Conservation (phyloP, 35 echinoderm and acorn worm genomes). For the Stichopus chloronotus region DNA sequence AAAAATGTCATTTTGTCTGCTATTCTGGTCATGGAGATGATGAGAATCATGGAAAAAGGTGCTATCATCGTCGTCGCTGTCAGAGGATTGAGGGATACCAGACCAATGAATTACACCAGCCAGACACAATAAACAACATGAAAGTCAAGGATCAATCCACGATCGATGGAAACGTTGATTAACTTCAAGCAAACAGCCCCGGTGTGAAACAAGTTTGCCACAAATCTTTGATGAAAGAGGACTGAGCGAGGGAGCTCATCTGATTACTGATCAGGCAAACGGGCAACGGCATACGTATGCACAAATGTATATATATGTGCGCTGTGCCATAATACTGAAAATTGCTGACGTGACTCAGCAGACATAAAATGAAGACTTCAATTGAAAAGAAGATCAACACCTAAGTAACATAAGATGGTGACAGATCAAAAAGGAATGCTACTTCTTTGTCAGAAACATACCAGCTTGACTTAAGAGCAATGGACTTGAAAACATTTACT, state of each 20-base stretch:
- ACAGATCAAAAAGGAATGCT: too few relatives aligned
- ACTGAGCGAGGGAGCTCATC: neutral
- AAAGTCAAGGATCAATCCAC: neutral
- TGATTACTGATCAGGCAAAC: neutral
- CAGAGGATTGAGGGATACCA: neutral
- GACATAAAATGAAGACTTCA: too few relatives aligned
- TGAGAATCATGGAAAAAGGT: neutral
- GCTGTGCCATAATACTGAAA: too few relatives aligned
- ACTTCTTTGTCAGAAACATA: too few relatives aligned
- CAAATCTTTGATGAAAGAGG: conserved; percentile 6
- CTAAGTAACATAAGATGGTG: too few relatives aligned
- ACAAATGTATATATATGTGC: too few relatives aligned
- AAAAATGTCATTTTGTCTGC: neutral
- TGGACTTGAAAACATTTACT: too few relatives aligned
- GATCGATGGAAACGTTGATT: conserved; percentile 15
- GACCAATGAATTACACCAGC: neutral
- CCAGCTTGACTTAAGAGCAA: too few relatives aligned
- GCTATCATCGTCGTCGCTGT: neutral
- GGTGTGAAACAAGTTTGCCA: neutral
- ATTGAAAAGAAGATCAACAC: too few relatives aligned
- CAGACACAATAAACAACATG: neutral
- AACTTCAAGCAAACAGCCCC: conserved; percentile 13
- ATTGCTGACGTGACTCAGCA: too few relatives aligned
- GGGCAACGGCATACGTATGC: too few relatives aligned
- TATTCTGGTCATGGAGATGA: neutral